Base-by-base conservation (phyloP, 2,888 invertebrate species). In the Noctua janthina region DNA sequence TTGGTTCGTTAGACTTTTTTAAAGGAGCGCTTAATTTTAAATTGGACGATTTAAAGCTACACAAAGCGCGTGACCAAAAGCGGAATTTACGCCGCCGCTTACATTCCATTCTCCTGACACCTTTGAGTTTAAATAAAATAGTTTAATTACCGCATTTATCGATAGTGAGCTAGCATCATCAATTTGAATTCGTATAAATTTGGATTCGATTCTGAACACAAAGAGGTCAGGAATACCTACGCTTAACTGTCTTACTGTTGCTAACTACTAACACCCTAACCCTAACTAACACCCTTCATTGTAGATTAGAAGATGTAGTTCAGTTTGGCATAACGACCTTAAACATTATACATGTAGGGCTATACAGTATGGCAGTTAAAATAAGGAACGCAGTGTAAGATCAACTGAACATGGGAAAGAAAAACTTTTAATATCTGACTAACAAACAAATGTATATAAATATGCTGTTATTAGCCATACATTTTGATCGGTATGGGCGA, bases 221-320 rank as follows among this genome's bases (percentile, higher is more conserved):
- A 69, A 69, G 20, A 43, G 15, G 62, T 35, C 23, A 23, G 43
- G 49, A 81, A 23, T 78, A 43, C 4, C 39, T 39, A 39, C 29
- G 81, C 81, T 79, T 59, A 23, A 39, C 69, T 13, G 67, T 23
- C 6, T 69, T 81, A 59, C 59, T 69, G 59, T 29, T 5, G 51
- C 17, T 62, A n/a, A n/a, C n/a, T n/a, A n/a, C n/a, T n/a, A n/a
- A n/a, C n/a, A n/a, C n/a, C n/a, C n/a, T n/a, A n/a, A n/a, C n/a
- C n/a, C 17, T 43, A 49, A 35, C 35, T 35, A 20, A 62, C 43
- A 79, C 35, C 67, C 59, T 43, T 68, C 29, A 62, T 49, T 81
- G 62, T 70, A 64, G 62, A 64, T 70, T 59, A n/a, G 43, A 70
- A 43, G 17, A n/a, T 35, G n/a, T 20, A 51, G 71, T 70, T 29